These are phyloP conservation scores for Chamaetylas fuelleborni DNA, from an alignment of 2,113 vertebrate species.

Conservation along the genomic window DNA sequence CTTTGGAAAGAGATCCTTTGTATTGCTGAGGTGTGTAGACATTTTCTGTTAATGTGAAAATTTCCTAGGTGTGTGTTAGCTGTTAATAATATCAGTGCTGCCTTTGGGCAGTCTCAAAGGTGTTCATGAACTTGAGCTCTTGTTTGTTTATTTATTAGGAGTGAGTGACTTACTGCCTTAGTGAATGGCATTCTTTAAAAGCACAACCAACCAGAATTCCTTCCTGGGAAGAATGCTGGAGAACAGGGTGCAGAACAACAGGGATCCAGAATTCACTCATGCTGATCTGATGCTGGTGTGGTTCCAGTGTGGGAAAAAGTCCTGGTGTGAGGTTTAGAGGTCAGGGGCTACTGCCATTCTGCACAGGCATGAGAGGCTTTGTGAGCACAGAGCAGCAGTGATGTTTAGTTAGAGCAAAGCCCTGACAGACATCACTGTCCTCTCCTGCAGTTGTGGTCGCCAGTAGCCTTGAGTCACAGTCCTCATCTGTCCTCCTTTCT, in stretches of 20 bases:
- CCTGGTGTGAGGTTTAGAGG: background rate
- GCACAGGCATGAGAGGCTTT: background rate
- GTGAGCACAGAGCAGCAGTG: rapidly evolving
- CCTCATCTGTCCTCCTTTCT: background rate
- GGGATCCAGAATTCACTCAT: background rate
- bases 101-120: background rate
- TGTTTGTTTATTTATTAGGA: background rate
- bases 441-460: background rate
- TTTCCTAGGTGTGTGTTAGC: background rate
- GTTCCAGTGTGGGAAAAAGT: background rate
- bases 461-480: background rate
- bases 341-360: background rate
- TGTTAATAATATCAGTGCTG: background rate
- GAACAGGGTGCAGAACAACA: background rate
- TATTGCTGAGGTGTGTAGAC: background rate
- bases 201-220: background rate
- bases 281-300: background rate
- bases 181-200: background rate
- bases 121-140: background rate
- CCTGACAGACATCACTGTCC: background rate
- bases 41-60: background rate
- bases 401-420: background rate
- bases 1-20: background rate
- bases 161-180: background rate
- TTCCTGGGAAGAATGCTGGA: background rate